phyloP scores from a whole-genome alignment of 2,888 invertebrate genomes.

The Agriotes lineatus region DNA sequence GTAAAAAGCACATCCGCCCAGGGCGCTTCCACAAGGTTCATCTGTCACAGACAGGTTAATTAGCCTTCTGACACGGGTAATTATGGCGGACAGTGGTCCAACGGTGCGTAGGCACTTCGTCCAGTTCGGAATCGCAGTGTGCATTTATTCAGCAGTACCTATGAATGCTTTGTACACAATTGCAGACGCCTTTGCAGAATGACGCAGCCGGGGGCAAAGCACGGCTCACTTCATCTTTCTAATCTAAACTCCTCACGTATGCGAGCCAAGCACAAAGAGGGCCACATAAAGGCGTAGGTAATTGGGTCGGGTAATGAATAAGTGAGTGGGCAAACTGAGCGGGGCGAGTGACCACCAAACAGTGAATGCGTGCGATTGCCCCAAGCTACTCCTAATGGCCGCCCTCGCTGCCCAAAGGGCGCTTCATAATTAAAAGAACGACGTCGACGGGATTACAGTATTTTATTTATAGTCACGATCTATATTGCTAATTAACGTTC shows the following conservation, averaged over 20 bases:
- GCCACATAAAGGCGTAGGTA: slow-evolving; percentile 58
- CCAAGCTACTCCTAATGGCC: slow-evolving; percentile 56
- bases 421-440: slow-evolving; percentile 65
- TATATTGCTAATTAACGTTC: slow-evolving; percentile 66
- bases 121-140: slow-evolving; percentile 1
- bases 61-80: background rate
- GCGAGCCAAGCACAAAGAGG: slow-evolving; percentile 53
- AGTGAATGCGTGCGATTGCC: slow-evolving; percentile 51
- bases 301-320: slow-evolving; percentile 60
- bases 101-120: too few species aligned
- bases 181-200: slow-evolving; percentile 37
- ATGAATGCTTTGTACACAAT: slow-evolving; percentile 19
- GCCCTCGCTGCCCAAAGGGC: slow-evolving; percentile 58
- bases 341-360: slow-evolving; percentile 48
- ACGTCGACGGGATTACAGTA: slow-evolving; percentile 63
- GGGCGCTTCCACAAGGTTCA: too few species aligned
- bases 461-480: slow-evolving; percentile 67
- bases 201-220: slow-evolving; percentile 32
- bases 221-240: slow-evolving; percentile 43
- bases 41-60: background rate
- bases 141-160: slow-evolving; percentile 9
- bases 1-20: too few species aligned
- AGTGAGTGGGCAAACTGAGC: slow-evolving; percentile 49
- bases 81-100: background rate
- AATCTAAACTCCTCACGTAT: slow-evolving; percentile 46